Conservation (phyloP, 1,140 invertebrate species). For the Geopemphigus sp. region DNA sequence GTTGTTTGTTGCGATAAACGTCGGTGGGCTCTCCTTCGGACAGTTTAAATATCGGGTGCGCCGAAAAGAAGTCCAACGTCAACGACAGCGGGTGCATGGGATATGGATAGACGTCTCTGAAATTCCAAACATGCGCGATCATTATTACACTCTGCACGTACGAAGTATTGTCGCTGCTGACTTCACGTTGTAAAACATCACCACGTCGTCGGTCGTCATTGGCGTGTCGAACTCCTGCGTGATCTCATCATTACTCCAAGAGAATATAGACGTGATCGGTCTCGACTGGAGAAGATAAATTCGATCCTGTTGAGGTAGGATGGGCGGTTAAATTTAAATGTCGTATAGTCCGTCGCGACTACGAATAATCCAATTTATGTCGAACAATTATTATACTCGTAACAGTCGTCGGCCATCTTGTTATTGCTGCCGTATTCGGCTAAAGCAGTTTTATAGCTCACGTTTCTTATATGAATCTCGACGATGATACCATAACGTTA, state of each 20-base stretch:
- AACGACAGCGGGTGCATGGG: constrained; percentile 18
- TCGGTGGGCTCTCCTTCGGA: not conserved
- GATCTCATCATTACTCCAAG: constrained; percentile 71
- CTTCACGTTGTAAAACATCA: constrained; percentile 59
- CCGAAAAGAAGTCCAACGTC: constrained; percentile 19
- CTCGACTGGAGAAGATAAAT: constrained; percentile 71
- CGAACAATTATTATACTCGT: too few species aligned
- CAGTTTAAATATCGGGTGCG: not conserved
- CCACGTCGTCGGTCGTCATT: constrained; percentile 57
- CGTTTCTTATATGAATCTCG: too few species aligned
- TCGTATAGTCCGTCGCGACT: too few species aligned
- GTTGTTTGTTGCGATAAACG: constrained; percentile 19
- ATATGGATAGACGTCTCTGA: constrained; percentile 21
- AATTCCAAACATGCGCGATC: not conserved
- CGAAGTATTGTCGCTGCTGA: constrained; percentile 48
- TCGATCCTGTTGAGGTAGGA: constrained; percentile 53
- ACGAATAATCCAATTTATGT: too few species aligned
- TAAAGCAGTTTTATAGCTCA: too few species aligned
- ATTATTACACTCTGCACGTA: not conserved
- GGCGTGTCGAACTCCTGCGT: constrained; percentile 69
- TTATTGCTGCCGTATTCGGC: too few species aligned
- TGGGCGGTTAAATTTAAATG: not conserved
- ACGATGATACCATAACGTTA: too few species aligned
- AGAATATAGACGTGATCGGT: constrained; percentile 68
- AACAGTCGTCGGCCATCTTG: too few species aligned